These are phyloP conservation scores for Xanthorhoe spadicearia DNA, from an alignment of 2,888 invertebrate species.

Conservation along the genomic window DNA sequence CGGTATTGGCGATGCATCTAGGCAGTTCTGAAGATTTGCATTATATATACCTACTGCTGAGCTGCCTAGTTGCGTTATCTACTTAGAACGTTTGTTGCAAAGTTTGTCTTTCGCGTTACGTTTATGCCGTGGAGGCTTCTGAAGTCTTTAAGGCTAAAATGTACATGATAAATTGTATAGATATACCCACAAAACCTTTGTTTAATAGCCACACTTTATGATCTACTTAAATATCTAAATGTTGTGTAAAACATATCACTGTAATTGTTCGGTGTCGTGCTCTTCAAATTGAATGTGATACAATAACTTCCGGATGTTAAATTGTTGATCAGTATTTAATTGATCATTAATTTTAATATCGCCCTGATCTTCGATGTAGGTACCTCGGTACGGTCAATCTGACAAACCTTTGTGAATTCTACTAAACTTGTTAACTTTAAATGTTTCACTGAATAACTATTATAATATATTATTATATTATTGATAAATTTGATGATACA, in stretches of 20 bases:
- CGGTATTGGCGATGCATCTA: neutral
- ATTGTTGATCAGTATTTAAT: slow-evolving; percentile 42
- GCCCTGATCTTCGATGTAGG: slow-evolving; percentile 61
- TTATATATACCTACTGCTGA: neutral
- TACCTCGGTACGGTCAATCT: slow-evolving; percentile 13
- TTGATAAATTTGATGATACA: slow-evolving; percentile 40
- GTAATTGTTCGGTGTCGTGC: slow-evolving; percentile 44
- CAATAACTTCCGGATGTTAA: slow-evolving; percentile 16
- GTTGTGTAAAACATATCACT: slow-evolving; percentile 43
- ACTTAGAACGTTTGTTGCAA: neutral
- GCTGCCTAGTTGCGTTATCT: neutral
- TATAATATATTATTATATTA: neutral
- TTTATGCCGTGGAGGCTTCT: slow-evolving; percentile 25
- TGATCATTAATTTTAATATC: slow-evolving; percentile 62
- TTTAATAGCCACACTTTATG: slow-evolving; percentile 9
- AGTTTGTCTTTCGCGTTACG: slow-evolving; percentile 12
- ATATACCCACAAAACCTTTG: slow-evolving; percentile 13
- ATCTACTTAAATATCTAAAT: slow-evolving; percentile 25
- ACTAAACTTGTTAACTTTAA: slow-evolving; percentile 35
- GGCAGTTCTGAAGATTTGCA: neutral
- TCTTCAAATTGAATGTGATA: slow-evolving; percentile 28
- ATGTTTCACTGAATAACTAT: slow-evolving; percentile 52
- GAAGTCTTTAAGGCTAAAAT: slow-evolving; percentile 36
- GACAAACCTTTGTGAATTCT: slow-evolving; percentile 35
- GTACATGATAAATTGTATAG: slow-evolving; percentile 29